Evolutionary conservation across 2,888 invertebrate genomes (phyloP).

Genomic region (Acrobasis consociella): DNA sequence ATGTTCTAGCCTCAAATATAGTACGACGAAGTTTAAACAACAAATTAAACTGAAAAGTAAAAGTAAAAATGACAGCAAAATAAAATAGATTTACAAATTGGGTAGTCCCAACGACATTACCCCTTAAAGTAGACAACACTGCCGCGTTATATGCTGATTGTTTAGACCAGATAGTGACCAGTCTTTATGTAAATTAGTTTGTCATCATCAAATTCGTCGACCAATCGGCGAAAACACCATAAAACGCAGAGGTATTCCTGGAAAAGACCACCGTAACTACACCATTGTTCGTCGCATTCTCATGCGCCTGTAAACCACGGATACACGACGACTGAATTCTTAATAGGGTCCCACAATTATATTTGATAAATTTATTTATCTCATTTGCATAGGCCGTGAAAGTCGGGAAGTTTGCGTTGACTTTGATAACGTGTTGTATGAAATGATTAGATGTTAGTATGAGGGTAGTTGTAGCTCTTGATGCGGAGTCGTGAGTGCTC

Average conservation of each 20-base stretch:
- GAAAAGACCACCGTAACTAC: slow-evolving; percentile 79
- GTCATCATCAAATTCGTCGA: slow-evolving; percentile 52
- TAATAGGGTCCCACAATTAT: slow-evolving; percentile 81
- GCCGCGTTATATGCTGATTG: too few species aligned
- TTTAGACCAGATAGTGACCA: too few species aligned
- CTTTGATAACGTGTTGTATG: slow-evolving; percentile 20
- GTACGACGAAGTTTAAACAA: too few species aligned
- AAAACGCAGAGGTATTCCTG: slow-evolving; percentile 71
- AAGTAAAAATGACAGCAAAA: too few species aligned
- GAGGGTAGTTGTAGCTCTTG: neutral
- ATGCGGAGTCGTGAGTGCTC: neutral
- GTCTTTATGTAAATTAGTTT: slow-evolving; percentile 20
- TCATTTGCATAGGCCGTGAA: slow-evolving; percentile 75
- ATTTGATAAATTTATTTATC: slow-evolving; percentile 80
- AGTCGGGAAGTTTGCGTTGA: slow-evolving; percentile 61
- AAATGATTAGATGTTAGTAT: neutral
- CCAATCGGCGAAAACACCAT: slow-evolving; percentile 69
- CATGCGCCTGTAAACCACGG: slow-evolving; percentile 70
- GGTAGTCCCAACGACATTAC: too few species aligned
- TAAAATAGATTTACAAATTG: too few species aligned
- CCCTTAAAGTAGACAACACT: too few species aligned
- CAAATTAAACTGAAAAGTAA: too few species aligned
- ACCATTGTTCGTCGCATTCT: slow-evolving; percentile 76
- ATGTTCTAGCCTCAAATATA: too few species aligned
- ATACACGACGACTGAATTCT: slow-evolving; percentile 74